Evolutionary conservation across 1,140 invertebrate genomes (phyloP).

Genomic region (Drosophila punjabiensis): DNA sequence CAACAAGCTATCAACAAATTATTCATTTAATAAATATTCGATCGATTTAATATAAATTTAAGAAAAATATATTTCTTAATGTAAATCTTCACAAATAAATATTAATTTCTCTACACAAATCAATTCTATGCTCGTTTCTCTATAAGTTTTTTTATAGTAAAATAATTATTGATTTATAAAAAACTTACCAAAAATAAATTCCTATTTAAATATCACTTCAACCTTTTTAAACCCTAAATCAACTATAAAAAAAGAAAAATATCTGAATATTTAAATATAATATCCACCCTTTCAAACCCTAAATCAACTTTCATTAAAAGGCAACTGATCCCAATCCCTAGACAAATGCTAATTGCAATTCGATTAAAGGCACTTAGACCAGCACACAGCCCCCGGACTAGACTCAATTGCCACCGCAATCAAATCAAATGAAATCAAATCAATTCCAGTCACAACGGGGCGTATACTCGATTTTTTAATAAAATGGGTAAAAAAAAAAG

Average conservation of each 20-base stretch:
- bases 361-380: constrained; percentile 53
- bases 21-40: background rate
- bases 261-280: background rate
- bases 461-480: constrained; percentile 75
- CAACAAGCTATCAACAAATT: too few relatives aligned
- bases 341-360: constrained; percentile 53
- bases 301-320: constrained; percentile 13
- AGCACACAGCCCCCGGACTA: background rate
- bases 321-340: background rate
- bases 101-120: too few relatives aligned
- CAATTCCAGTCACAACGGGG: constrained; percentile 74
- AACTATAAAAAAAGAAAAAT: background rate
- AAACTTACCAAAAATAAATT: too few relatives aligned
- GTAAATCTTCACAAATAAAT: too few relatives aligned
- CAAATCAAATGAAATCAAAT: constrained; percentile 66
- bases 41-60: background rate
- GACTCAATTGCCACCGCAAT: constrained; percentile 46
- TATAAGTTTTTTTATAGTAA: too few relatives aligned
- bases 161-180: too few relatives aligned
- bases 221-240: too few relatives aligned
- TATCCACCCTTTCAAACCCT: background rate
- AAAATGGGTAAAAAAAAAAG: constrained; percentile 21
- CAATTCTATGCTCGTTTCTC: too few relatives aligned
- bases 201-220: too few relatives aligned
- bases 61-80: too few relatives aligned